phyloP scores from a whole-genome alignment of 1,140 invertebrate genomes.

The Muscidifurax raptorellus region DNA sequence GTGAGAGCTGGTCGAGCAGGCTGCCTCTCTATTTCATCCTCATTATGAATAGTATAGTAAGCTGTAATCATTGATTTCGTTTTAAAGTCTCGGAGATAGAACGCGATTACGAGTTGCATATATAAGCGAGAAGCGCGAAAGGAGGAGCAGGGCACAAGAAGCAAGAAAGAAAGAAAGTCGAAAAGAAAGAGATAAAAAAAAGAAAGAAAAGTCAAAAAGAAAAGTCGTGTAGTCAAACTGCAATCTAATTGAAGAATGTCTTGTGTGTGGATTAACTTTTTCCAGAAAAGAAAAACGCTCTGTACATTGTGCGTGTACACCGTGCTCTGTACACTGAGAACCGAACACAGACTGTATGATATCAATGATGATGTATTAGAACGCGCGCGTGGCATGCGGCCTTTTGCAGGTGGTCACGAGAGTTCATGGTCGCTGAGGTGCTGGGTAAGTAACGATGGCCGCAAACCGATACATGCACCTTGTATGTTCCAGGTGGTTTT shows the following conservation, averaged over 20 bases:
- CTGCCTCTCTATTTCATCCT: no score
- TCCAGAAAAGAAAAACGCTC: slow-evolving; percentile 69
- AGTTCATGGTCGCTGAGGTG: slow-evolving; percentile 61
- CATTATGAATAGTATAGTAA: no score
- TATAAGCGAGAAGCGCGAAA: no score
- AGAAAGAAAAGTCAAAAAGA: slow-evolving; percentile 57
- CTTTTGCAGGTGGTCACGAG: slow-evolving; percentile 74
- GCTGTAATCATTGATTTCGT: no score
- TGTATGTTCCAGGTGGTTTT: slow-evolving; percentile 69
- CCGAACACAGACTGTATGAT: slow-evolving; percentile 72
- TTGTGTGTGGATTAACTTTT: slow-evolving; percentile 77
- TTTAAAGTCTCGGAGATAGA: no score
- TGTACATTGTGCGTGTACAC: slow-evolving; percentile 62
- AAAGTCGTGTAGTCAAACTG: slow-evolving; percentile 51
- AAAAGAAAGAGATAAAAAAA: background rate
- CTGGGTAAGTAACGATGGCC: slow-evolving; percentile 74
- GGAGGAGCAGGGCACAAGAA: slow-evolving; percentile 23
- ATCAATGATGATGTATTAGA: slow-evolving; percentile 76
- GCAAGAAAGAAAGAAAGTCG: slow-evolving; percentile 36
- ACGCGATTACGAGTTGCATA: no score
- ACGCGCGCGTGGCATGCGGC: slow-evolving; percentile 71
- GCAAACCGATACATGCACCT: slow-evolving; percentile 70
- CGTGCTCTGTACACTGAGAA: slow-evolving; percentile 68
- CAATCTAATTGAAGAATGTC: slow-evolving; percentile 68
- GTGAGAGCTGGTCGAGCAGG: no score